Conservation (phyloP, 2,888 invertebrate species). For the Hymenopus coronatus region DNA sequence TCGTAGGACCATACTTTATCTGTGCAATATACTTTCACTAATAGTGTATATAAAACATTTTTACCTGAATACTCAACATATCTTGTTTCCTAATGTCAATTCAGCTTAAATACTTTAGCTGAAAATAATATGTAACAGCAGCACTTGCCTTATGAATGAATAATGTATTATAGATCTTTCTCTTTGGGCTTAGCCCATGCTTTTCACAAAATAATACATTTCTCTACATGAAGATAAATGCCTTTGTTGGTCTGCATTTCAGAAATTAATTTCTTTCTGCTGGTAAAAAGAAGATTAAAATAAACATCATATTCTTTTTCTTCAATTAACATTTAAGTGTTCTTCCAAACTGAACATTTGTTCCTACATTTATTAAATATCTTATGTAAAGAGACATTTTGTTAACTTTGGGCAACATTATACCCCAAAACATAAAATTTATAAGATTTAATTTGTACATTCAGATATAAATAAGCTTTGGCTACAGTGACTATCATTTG, state of each 20-base stretch:
- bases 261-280: neutral
- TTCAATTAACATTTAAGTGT: neutral
- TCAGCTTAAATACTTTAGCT: neutral
- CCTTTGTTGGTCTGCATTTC: neutral
- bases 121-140: neutral
- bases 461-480: neutral
- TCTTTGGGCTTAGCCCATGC: neutral
- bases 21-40: neutral
- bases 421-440: neutral
- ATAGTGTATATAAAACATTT: neutral
- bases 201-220: neutral
- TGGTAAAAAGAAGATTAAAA: neutral
- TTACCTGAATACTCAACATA: neutral
- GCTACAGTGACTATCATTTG: neutral
- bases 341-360: neutral
- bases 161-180: neutral
- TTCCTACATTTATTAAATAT: neutral
- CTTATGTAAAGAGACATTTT: neutral
- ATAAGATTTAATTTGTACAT: slow-evolving; percentile 6
- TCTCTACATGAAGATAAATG: neutral
- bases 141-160: too few relatives aligned
- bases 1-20: neutral
- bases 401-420: neutral
- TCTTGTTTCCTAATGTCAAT: neutral
- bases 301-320: neutral